A percentile compares a stretch with the other conserved stretches of the same genome.
phyloP scores from a whole-genome alignment of 1,140 invertebrate genomes.

The Pteromalus puparum region DNA sequence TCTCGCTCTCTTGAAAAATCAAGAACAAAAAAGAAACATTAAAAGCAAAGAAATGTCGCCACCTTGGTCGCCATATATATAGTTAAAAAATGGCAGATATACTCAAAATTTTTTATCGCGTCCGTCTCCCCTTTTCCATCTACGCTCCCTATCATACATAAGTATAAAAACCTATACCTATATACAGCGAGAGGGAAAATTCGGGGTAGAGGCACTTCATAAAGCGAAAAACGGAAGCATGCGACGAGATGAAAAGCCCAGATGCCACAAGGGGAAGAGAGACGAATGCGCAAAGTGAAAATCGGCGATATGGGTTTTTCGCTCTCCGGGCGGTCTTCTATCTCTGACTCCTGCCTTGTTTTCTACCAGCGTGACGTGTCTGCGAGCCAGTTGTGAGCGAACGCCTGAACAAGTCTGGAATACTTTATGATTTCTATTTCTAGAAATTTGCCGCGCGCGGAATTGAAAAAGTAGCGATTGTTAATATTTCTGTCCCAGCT shows the following conservation, averaged over 20 bases:
- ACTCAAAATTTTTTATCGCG: neutral
- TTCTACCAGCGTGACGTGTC: neutral
- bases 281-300: neutral
- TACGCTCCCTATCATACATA: neutral
- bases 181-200: neutral
- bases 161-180: too few relatives aligned
- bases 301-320: neutral
- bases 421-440: neutral
- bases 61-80: neutral
- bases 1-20: too few relatives aligned
- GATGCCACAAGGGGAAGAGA: neutral
- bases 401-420: neutral
- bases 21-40: too few relatives aligned
- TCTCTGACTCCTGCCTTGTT: neutral
- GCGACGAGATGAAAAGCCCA: conserved; percentile 4
- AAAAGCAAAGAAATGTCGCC: too few relatives aligned
- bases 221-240: neutral
- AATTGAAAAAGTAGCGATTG: neutral
- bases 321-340: neutral
- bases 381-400: neutral
- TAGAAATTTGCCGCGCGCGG: neutral
- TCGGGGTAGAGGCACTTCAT: neutral
- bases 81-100: neutral
- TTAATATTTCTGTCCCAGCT: neutral
- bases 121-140: neutral